Evolutionary conservation across 2,888 invertebrate genomes (phyloP).

Genomic region (Myathropa florea): DNA sequence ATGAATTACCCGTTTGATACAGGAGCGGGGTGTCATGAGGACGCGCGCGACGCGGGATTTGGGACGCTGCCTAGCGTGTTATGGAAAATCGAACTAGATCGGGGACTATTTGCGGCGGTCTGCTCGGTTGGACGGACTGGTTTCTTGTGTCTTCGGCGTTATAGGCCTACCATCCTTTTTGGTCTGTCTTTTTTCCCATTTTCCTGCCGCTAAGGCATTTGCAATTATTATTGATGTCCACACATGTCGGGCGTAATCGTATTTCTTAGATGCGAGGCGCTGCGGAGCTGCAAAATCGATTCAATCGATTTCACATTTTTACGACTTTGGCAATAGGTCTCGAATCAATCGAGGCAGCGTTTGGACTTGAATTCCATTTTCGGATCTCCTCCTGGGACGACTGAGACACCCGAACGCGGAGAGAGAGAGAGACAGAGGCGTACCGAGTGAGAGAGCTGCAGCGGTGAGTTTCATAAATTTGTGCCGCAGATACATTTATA

Average conservation of each 20-base stretch:
- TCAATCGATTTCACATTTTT: slow-evolving; percentile 70
- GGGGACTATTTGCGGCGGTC: slow-evolving; percentile 61
- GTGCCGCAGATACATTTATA: slow-evolving; percentile 40
- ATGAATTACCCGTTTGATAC: slow-evolving; percentile 63
- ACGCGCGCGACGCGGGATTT: background rate
- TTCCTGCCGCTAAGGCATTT: slow-evolving; percentile 67
- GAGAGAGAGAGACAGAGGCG: background rate
- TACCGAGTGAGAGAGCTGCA: no score
- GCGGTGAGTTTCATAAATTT: slow-evolving; percentile 45
- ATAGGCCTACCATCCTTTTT: slow-evolving; percentile 41
- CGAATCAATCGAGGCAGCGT: slow-evolving; percentile 42
- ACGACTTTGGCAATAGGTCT: slow-evolving; percentile 66
- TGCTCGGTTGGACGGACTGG: slow-evolving; percentile 53
- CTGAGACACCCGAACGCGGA: background rate
- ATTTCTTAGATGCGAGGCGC: slow-evolving; percentile 41
- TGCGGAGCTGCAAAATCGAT: slow-evolving; percentile 49
- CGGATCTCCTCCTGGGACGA: background rate
- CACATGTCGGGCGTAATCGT: slow-evolving; percentile 68
- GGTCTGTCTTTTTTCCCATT: background rate
- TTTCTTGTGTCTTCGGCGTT: slow-evolving; percentile 42
- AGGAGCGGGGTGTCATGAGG: background rate
- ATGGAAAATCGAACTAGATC: slow-evolving; percentile 70
- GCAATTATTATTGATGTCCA: slow-evolving; percentile 73
- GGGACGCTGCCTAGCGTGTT: slow-evolving; percentile 53
- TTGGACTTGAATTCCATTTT: background rate